Evolutionary conservation across 2,797 vertebrate species (phyloP), one percentile per base, ranked within the genome.

Genomic region (Mus caroli): DNA sequence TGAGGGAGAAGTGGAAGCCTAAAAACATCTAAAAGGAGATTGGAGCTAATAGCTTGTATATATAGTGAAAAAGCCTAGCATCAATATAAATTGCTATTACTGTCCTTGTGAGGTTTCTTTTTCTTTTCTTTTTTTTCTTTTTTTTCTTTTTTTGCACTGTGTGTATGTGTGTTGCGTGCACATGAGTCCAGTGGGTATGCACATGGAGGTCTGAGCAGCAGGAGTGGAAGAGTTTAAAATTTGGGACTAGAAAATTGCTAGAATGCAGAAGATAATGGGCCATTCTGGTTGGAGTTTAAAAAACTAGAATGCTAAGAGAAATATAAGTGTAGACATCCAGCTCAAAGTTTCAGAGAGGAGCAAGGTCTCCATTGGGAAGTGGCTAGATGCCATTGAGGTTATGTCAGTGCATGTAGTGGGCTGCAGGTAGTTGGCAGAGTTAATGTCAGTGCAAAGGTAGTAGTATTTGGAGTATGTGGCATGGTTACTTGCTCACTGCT

Each of bases 11-110:
- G 28, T 2, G 46, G 37, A 26, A 83, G 14, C 56, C 58, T 77
- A 77, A 67, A 67, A 84, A 40, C 52, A 64, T 83, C 69, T 83
- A 19, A 94, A 90, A 91, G 10, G 26, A 90, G 28, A 75, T 12
- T 34, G 64, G 75, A 91, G 54, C 24, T 84, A 24, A 37, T n/a
- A 54, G 20, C 22, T 34, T 31, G 28, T 64, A 31, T 60, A 60
- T 46, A 50, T 69, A 43, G 28, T 54, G 28, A 89, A 54, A 84
- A 93, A 91, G 22, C 2, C 28, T 46, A 64, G 28, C 60, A 58
- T 80, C 78, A 84, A 64, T 43, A 20, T 46, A 12, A 46, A 31
- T 46, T 64, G 58, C 28, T 84, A 11, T 34, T 84, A 46, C 82
- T 84, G 40, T 31, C 40, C 60, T 34, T 46, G 10, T 64, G 82